Percentiles rank a stretch among this genome's conserved stretches.
These are phyloP conservation scores for Brenthis ino DNA, from an alignment of 2,888 invertebrate genomes.

Conservation along the genomic window DNA sequence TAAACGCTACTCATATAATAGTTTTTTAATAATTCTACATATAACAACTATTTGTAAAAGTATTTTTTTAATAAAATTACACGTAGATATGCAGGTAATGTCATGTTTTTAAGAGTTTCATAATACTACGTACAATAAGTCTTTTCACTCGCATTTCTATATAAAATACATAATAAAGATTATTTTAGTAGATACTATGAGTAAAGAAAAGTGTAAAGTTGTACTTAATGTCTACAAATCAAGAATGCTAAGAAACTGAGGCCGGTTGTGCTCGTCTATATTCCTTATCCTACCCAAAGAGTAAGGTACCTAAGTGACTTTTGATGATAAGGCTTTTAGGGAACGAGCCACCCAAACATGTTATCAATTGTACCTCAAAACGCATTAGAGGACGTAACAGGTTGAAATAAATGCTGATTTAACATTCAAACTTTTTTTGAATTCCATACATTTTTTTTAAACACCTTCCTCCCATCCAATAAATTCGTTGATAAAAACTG, in stretches of 20 bases:
- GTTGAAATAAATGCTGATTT: constrained; percentile 68
- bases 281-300: constrained; percentile 37
- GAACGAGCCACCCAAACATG: constrained; percentile 69
- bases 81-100: no score
- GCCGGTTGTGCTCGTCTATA: constrained; percentile 25
- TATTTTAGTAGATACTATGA: constrained; percentile 1
- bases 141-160: neutral
- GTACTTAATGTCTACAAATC: constrained; percentile 21
- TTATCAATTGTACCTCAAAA: constrained; percentile 67
- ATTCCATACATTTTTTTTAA: constrained; percentile 59
- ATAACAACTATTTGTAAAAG: no score
- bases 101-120: no score
- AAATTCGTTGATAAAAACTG: constrained; percentile 72
- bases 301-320: constrained; percentile 45
- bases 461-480: constrained; percentile 61
- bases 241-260: constrained; percentile 18
- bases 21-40: no score
- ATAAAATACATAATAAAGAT: constrained; percentile 12
- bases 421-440: constrained; percentile 63
- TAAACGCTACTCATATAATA: no score
- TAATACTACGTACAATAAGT: neutral
- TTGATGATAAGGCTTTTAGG: constrained; percentile 61
- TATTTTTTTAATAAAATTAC: no score
- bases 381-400: constrained; percentile 65
- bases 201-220: neutral